Evolutionary conservation across 2,797 vertebrate genomes (phyloP).

Genomic region (Acridotheres tristis): DNA sequence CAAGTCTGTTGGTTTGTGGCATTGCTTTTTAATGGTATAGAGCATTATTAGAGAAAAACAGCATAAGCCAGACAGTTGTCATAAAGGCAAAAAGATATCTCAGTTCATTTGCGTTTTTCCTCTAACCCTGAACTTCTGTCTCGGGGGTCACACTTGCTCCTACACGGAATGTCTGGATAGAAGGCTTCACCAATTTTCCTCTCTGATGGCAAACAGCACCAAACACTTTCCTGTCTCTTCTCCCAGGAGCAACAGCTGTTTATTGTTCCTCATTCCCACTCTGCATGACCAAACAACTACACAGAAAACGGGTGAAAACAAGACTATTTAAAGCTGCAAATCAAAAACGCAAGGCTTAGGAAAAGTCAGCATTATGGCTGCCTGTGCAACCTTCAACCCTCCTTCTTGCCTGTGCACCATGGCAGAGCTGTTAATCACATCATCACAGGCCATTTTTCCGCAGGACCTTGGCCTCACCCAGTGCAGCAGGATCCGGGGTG

Average conservation of each 20-base stretch:
- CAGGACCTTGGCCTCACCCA: conserved; percentile 1
- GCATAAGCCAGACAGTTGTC: neutral
- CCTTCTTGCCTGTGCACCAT: neutral
- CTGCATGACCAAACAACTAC: neutral
- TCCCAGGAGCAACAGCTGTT: neutral
- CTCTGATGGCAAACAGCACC: neutral
- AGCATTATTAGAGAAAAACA: neutral
- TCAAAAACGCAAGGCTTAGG: neutral
- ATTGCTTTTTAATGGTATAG: neutral
- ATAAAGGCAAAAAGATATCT: neutral
- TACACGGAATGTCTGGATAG: neutral
- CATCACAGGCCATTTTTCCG: conserved; percentile 15
- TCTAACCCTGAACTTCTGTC: neutral
- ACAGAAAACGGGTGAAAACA: neutral
- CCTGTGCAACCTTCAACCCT: neutral
- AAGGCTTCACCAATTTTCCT: neutral
- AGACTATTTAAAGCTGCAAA: neutral
- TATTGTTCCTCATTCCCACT: neutral
- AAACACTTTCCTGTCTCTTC: neutral
- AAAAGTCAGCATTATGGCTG: neutral
- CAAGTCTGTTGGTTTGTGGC: neutral
- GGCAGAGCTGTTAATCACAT: conserved; percentile 20
- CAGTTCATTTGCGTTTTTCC: neutral
- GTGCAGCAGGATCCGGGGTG: neutral
- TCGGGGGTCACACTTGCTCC: neutral